Evolutionary conservation across 2,888 invertebrate genomes (phyloP).

Genomic region (Sminthurinus aureus): DNA sequence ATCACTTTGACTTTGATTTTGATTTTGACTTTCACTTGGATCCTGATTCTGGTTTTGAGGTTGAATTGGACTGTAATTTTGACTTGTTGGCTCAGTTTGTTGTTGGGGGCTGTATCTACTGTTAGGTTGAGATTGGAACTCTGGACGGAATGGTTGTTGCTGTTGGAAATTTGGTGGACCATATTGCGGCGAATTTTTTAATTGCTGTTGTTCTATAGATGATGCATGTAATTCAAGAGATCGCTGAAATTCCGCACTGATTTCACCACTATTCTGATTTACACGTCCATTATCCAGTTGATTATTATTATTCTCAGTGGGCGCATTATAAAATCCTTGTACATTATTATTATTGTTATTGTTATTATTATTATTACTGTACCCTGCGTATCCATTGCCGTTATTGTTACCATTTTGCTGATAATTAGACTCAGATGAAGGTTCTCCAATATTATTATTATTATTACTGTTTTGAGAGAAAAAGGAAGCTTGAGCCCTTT

Average conservation of each 20-base stretch:
- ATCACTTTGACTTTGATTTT: not conserved
- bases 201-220: not conserved
- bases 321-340: not conserved
- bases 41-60: no score
- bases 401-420: slow-evolving; percentile 16
- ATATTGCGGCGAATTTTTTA: not conserved
- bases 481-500: slow-evolving; percentile 25
- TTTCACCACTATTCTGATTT: not conserved
- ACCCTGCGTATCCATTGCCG: not conserved
- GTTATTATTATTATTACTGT: not conserved
- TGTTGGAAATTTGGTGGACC: not conserved
- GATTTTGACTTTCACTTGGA: not conserved
- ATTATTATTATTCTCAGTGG: not conserved
- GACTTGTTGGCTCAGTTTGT: not conserved
- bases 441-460: not conserved
- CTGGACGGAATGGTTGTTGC: slow-evolving; percentile 9
- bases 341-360: slow-evolving; percentile 17
- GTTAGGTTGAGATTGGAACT: slow-evolving; percentile 5
- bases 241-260: not conserved
- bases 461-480: not conserved
- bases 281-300: not conserved
- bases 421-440: not conserved
- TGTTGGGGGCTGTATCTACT: not conserved
- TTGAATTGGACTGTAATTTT: slow-evolving; percentile 4
- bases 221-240: not conserved